These are phyloP conservation scores for Pogona vitticeps DNA, from an alignment of 2,113 vertebrate species.

Conservation along the genomic window DNA sequence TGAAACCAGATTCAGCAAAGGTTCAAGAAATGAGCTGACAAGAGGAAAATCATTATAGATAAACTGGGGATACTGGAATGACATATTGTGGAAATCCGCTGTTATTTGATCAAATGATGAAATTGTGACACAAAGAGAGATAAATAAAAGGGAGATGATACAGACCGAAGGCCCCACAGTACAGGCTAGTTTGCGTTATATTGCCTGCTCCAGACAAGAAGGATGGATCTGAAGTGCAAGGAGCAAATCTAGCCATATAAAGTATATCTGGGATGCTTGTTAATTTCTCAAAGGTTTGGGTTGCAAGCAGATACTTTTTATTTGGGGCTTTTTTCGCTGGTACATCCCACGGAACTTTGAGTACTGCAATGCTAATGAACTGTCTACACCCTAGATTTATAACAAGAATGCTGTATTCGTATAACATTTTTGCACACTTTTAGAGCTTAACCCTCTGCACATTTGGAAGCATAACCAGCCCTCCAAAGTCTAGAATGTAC, in stretches of 20 bases:
- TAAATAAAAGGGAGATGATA: constrained; percentile 67
- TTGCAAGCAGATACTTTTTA: constrained; percentile 21
- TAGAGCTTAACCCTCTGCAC: neutral
- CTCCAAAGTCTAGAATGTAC: neutral
- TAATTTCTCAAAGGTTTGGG: constrained; percentile 43
- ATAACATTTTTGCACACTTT: neutral
- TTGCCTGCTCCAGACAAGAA: constrained; percentile 46
- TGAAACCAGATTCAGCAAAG: constrained; percentile 85
- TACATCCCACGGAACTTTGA: constrained; percentile 25
- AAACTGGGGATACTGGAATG: constrained; percentile 82
- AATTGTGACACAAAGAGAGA: constrained; percentile 73
- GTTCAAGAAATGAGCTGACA: constrained; percentile 87
- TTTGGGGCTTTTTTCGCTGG: constrained; percentile 50
- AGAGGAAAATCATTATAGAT: constrained; percentile 86
- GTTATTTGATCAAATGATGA: constrained; percentile 81
- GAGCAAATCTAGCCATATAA: constrained; percentile 32
- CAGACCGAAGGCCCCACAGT: constrained; percentile 43
- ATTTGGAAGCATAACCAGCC: neutral
- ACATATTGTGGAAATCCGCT: constrained; percentile 76
- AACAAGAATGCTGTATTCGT: neutral
- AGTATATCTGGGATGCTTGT: constrained; percentile 40
- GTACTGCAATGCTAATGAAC: neutral
- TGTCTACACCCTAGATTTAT: neutral
- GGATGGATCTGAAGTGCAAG: constrained; percentile 38
- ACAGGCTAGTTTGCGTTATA: constrained; percentile 53